Base-by-base conservation (phyloP, 2,797 vertebrate species). In the Scolopax bukidnonensis region DNA sequence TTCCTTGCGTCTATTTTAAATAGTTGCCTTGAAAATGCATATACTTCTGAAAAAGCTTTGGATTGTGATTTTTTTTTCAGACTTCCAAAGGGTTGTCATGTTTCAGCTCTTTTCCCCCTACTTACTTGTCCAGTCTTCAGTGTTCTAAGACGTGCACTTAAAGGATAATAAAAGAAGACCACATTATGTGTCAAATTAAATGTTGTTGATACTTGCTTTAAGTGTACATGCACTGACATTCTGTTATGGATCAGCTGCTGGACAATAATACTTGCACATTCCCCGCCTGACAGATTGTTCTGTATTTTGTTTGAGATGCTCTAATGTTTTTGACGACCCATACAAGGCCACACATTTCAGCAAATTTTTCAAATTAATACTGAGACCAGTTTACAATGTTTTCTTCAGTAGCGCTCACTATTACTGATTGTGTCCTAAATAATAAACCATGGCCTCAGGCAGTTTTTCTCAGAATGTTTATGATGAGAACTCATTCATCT, bases 401-500 rank as follows among this genome's bases (percentile, higher is more conserved):
- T 97, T 97, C 95, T 95, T 97, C 97, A 89, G 95, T 97, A 97
- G 91, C 57, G 67, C 94, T 98, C 98, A 96, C 97, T 98, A 97
- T 98, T 97, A 94, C 97, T 97, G 98, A 98, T 98, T 98, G 98
- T 98, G 98, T 97, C 98, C 98, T 98, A 98, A 98, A 99, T 98
- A 99, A 98, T 98, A 98, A 98, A 97, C 96, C 77, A 92, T 79
- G 91, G 98, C 98, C 98, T 97, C 89, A 80, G 95, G 98, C 97
- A 61, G 96, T 98, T 98, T 98, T 97, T 98, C 98, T 96, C 98
- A 98, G 98, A 99, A 98, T 98, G 98, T 98, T 98, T 98, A 98
- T 98, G 98, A 99, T 99, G 98, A 99, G 98, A 99, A 98, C 98
- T 98, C 99, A 99, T 99, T 99, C 99, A 99, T 99, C 99, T 99